Conservation (phyloP, 2,113 vertebrate genomes). For the Otolemur garnettii region DNA sequence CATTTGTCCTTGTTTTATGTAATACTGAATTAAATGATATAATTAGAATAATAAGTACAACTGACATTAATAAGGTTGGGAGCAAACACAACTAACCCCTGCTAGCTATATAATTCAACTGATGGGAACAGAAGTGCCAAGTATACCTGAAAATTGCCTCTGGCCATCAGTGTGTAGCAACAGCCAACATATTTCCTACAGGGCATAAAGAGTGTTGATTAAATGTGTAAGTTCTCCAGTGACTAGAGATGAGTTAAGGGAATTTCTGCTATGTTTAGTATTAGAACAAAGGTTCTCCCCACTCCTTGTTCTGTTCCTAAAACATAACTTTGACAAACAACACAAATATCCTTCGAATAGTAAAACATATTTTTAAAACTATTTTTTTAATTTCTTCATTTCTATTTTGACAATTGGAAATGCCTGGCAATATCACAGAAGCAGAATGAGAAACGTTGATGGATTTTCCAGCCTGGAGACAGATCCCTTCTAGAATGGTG, state of each 20-base stretch:
- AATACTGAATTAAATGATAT: background rate
- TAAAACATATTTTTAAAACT: background rate
- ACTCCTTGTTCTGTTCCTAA: background rate
- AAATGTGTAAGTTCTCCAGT: background rate
- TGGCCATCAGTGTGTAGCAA: background rate
- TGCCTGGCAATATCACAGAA: background rate
- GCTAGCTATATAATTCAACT: background rate
- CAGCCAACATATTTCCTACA: background rate
- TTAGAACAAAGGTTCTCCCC: background rate
- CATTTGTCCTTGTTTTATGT: background rate
- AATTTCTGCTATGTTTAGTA: background rate
- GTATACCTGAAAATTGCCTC: background rate
- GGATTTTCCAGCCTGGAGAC: background rate
- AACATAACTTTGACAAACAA: background rate
- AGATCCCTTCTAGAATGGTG: background rate
- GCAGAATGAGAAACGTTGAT: background rate
- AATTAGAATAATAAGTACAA: slow-evolving; percentile 8
- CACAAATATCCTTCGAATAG: background rate
- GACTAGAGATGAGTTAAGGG: background rate
- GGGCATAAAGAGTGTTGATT: background rate
- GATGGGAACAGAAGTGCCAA: background rate
- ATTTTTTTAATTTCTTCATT: background rate
- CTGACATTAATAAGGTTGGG: background rate
- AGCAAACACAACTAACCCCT: background rate
- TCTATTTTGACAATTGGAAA: background rate